Evolutionary conservation across 2,797 vertebrate species (phyloP), one percentile per base, ranked within the genome.

Genomic region (Scolopax bukidnonensis): DNA sequence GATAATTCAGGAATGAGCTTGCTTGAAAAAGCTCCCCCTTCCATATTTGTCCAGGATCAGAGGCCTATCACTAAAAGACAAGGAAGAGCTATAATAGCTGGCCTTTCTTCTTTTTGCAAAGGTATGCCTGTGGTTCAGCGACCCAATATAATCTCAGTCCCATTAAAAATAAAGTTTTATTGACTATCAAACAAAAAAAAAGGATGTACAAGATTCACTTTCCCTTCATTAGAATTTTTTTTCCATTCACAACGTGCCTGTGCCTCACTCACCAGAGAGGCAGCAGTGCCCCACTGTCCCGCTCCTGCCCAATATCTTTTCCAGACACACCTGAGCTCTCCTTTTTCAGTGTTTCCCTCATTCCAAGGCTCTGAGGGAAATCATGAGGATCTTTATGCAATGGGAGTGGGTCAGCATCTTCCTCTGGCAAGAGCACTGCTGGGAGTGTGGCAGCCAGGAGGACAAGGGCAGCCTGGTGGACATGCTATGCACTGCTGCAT

Each of bases 401-500:
- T 32, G 38, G 10, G 68, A 33, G 8, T n/a, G 7, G 45, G 6
- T 54, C 27, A 27, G 28, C 33, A 60, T 41, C 32, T 57, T 73
- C 17, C 9, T 27, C 60, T 64, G 33, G 21, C 3, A 23, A 76
- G n/a, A 69, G 10, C 59, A 16, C 30, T 53, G 14, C 23, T 57
- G 23, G 12, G 19, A 40, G 10, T 1, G 11, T 41, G 51, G 51
- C 19, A 63, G 33, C 11, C 9, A 16, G 25, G 20, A 20, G 17
- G 8, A 28, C 43, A 54, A 73, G 54, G 48, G 32, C 33, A 78
- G 28, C 32, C 36, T 57, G 32, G 18, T 30, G 67, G 47, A 30
- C 33, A 18, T 0, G 0, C 17, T 54, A 7, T 3, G 10, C 33
- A n/a, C 17, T 65, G 38, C 16, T 3, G 3, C 27, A 13, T 38